Base-by-base conservation (phyloP, 1,140 invertebrate genomes). In the Chelonus insularis region DNA sequence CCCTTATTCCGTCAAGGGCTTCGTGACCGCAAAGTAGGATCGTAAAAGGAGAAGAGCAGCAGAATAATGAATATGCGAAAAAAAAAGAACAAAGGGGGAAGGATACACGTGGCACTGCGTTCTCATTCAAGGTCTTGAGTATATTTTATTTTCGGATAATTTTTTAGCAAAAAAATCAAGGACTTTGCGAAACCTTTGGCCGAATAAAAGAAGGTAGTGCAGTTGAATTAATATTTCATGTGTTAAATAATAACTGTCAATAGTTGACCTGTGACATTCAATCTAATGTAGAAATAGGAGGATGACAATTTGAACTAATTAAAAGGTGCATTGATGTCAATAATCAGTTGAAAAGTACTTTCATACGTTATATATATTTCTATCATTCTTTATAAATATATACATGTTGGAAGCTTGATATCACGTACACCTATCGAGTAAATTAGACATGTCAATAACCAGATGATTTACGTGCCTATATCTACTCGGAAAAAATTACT, bases 251-350 rank as follows among this genome's bases (percentile, higher is more conserved):
- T 50, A 45, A 34, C 7, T 29, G 5, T 32, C 56, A 55, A 64
- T 60, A 39, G 39, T 65, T 66, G 65, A 9, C 63, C 65, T 39
- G 23, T 29, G 45, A 50, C 63, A 63, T 50, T 60, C 60, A 65
- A 68, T 68, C 67, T 65, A 70, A 68, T 67, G 56, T 65, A 55
- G 57, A 64, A 65, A 52, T 39, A 56, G 63, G 68, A n/a, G 64
- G 61, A 68, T 45, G 68, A 66, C 63, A 66, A 56, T 72, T 70
- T 71, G 61, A 69, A 68, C 68, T 68, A 71, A 64, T 71, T 71
- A 68, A 71, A 58, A 70, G 69, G 68, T 71, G 68, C 62, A 71
- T 68, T 66, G 58, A 65, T 68, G 69, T 71, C 66, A 71, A 71
- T 70, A 69, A 69, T 69, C 62, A 59, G 29, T 57, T 57, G 60